Base-by-base conservation (phyloP, 2,888 invertebrate genomes). In the Oscheius sp. region DNA sequence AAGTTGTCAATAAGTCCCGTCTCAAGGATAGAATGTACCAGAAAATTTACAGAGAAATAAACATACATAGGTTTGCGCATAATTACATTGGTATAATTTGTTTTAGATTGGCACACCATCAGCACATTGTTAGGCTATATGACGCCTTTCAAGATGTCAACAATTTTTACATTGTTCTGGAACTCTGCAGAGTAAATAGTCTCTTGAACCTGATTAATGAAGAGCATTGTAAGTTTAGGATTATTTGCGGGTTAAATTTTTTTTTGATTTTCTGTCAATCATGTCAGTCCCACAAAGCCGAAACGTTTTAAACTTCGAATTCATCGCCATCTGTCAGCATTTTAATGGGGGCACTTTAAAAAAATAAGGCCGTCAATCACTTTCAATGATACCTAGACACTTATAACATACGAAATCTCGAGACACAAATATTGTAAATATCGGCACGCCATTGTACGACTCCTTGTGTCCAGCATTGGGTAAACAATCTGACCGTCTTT, bases 1-100 rank as follows among this genome's bases (percentile, higher is more conserved):
- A 69, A 27, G 50, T 64, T 5, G 53, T 69, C 17, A 50, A 31
- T 29, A 69, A 64, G 45, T 8, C 27, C 10, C 15, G 46, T 15
- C 31, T 63, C 12, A 52, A 64, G 10, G 63, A 63, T 8, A 29
- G 31, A 1, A 23, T 34, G 15, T 29, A 50, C 12, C 31, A 37
- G n/a, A 69, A 69, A 45, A 69, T 69, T 15, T 46, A 37, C 12
- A 12, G 69, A 31, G 69, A 69, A 33, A 55, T 69, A 17, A n/a
- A 31, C 4, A n/a, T 69, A 8, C 69, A 69, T 23, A 37, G 53
- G 69, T 69, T 29, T 55, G 6, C 31, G 27, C 25, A 31, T 63
- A 39, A 10, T 52, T 65, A n/a, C 20, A 33, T 33, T 27, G 12
- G 17, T 5, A 33, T 8, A 15, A 20, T 25, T 8, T 29, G 4